Percentiles rank a stretch among this genome's conserved stretches.
Evolutionary conservation across 35 echinoderm and acorn worm species (phyloP).

Genomic region (Lytechinus pictus): DNA sequence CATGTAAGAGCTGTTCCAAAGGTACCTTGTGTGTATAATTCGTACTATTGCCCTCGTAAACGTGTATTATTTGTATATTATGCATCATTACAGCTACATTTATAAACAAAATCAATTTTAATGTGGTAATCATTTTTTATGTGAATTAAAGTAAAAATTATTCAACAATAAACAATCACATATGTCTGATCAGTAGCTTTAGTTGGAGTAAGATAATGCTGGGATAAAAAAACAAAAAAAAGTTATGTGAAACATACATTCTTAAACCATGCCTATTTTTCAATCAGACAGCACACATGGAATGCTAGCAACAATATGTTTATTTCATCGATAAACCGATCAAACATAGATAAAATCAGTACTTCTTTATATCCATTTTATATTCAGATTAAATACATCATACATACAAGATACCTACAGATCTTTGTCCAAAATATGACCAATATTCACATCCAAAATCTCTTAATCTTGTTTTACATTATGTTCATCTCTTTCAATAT

Average conservation of each 20-base stretch:
- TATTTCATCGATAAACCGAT: neutral
- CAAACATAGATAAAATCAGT: neutral
- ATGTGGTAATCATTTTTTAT: no score
- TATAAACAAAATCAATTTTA: no score
- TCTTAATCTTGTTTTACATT: conserved; percentile 24
- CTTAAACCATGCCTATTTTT: neutral
- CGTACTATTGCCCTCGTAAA: no score
- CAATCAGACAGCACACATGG: neutral
- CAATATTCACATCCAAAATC: conserved; percentile 40
- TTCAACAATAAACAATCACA: neutral
- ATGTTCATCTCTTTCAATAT: conserved; percentile 7
- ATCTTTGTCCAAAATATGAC: conserved; percentile 23
- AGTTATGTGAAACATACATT: neutral
- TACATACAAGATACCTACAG: conserved; percentile 9
- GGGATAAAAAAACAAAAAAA: neutral
- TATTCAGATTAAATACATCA: conserved; percentile 24
- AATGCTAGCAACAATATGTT: conserved; percentile 28
- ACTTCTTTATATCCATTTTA: neutral
- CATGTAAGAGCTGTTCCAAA: no score
- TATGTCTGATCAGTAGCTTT: neutral
- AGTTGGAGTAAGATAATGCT: neutral
- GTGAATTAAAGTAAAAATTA: neutral
- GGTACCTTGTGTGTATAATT: no score
- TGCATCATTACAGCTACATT: no score
- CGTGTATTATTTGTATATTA: no score